Conservation (phyloP, 2,888 invertebrate species). For the Eupithecia centaureata region DNA sequence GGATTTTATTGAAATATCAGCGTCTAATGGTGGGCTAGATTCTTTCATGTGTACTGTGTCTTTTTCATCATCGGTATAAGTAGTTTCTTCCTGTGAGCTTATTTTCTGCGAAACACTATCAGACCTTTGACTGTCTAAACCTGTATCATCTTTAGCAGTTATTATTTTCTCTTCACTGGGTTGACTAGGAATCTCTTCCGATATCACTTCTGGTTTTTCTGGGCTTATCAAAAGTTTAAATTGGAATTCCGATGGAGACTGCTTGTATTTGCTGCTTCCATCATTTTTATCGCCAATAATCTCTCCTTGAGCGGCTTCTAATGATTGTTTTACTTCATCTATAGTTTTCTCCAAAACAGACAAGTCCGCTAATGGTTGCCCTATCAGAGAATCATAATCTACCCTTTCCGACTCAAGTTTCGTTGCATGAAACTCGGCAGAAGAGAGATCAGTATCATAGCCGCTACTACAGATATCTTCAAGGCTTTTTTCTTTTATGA, state of each 20-base stretch:
- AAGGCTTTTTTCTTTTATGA: constrained; percentile 79
- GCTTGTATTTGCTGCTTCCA: constrained; percentile 87
- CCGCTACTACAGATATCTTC: constrained; percentile 89
- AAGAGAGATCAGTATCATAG: constrained; percentile 86
- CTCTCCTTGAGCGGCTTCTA: constrained; percentile 88
- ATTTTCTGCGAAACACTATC: constrained; percentile 71
- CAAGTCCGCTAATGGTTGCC: constrained; percentile 79
- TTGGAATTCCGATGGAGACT: constrained; percentile 89
- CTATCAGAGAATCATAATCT: constrained; percentile 79
- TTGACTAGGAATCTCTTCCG: constrained; percentile 82
- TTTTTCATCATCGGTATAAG: constrained; percentile 84
- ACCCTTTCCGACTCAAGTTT: constrained; percentile 81
- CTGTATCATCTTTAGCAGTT: constrained; percentile 56
- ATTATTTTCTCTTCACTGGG: constrained; percentile 69
- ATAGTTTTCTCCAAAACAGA: constrained; percentile 87
- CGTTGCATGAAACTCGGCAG: constrained; percentile 84
- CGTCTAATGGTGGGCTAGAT: constrained; percentile 72
- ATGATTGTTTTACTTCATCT: constrained; percentile 88
- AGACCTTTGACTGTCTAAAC: constrained; percentile 69
- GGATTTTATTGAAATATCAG: constrained; percentile 73
- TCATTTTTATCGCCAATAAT: constrained; percentile 86
- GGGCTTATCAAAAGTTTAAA: constrained; percentile 85
- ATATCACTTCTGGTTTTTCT: constrained; percentile 83
- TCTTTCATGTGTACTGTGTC: constrained; percentile 75
- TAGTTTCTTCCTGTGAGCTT: constrained; percentile 74